These are phyloP conservation scores for Canis aureus DNA, from an alignment of 2,113 vertebrate species.

Conservation along the genomic window DNA sequence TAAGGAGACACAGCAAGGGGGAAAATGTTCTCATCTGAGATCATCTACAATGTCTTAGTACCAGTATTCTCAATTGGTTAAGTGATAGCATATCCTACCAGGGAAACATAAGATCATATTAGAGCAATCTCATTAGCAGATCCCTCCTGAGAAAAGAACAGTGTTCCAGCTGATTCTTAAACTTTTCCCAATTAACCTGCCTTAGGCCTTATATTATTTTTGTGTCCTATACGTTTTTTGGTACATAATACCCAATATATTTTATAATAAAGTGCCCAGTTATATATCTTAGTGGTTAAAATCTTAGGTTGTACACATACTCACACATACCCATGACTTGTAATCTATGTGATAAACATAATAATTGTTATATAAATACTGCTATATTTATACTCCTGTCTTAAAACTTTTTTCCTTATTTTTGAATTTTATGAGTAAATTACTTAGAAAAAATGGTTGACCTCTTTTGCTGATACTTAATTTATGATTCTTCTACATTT, in stretches of 20 bases:
- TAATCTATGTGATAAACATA: not conserved
- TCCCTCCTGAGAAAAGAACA: not conserved
- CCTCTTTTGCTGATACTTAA: not conserved
- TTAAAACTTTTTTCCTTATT: not conserved
- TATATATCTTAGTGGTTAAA: not conserved
- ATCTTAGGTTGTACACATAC: not conserved
- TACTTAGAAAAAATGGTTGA: not conserved
- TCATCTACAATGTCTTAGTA: not conserved
- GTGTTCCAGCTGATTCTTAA: not conserved
- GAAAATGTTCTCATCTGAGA: not conserved
- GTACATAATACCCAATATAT: not conserved
- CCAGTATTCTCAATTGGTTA: not conserved
- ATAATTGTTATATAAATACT: not conserved
- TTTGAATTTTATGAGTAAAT: not conserved
- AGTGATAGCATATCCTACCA: not conserved
- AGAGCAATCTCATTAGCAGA: not conserved
- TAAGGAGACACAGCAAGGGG: not conserved
- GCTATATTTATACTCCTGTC: not conserved
- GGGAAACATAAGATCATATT: not conserved
- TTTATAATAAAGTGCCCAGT: not conserved
- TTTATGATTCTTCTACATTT: not conserved
- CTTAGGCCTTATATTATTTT: not conserved
- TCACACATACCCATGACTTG: not conserved
- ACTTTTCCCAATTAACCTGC: slow-evolving; percentile 5
- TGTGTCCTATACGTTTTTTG: not conserved